phyloP scores from a whole-genome alignment of 1,140 invertebrate genomes.

The Sesamia nonagrioides region DNA sequence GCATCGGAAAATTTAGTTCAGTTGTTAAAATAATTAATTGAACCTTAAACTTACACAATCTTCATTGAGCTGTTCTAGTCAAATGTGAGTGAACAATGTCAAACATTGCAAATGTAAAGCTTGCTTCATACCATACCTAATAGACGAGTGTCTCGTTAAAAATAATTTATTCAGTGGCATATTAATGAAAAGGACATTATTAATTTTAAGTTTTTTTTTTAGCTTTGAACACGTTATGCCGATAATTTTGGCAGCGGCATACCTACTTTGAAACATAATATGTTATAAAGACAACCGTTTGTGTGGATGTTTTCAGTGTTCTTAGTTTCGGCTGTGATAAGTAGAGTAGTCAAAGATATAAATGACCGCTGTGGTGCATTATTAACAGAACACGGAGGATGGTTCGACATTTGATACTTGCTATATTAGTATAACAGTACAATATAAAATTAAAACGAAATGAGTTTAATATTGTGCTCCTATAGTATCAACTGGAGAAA shows the following conservation, averaged over 20 bases:
- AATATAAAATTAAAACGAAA: slow-evolving; percentile 30
- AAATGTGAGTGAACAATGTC: slow-evolving; percentile 26
- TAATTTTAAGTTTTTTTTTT: slow-evolving; percentile 8
- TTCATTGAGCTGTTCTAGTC: slow-evolving; percentile 49
- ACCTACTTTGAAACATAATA: slow-evolving; percentile 8
- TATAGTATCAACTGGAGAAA: slow-evolving; percentile 33
- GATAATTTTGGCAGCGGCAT: slow-evolving; percentile 5
- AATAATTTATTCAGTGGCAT: slow-evolving; percentile 30
- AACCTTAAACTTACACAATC: slow-evolving; percentile 18
- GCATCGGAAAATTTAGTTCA: slow-evolving; percentile 1
- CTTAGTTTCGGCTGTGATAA: slow-evolving; percentile 74
- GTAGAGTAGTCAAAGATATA: slow-evolving; percentile 58
- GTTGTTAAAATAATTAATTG: slow-evolving; percentile 24
- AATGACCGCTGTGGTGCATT: slow-evolving; percentile 29
- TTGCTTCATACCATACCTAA: slow-evolving; percentile 1
- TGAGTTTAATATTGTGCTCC: slow-evolving; percentile 27
- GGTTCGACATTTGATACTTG: slow-evolving; percentile 36
- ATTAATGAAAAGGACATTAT: slow-evolving; percentile 24
- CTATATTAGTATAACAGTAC: slow-evolving; percentile 38
- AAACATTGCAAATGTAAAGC: slow-evolving; percentile 28
- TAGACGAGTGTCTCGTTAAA: slow-evolving; percentile 5
- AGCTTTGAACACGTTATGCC: slow-evolving; percentile 34
- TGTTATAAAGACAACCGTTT: not conserved
- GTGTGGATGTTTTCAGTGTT: slow-evolving; percentile 54
- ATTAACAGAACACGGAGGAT: slow-evolving; percentile 21